Conservation (phyloP, 2,888 invertebrate species). For the Andrena dorsata region DNA sequence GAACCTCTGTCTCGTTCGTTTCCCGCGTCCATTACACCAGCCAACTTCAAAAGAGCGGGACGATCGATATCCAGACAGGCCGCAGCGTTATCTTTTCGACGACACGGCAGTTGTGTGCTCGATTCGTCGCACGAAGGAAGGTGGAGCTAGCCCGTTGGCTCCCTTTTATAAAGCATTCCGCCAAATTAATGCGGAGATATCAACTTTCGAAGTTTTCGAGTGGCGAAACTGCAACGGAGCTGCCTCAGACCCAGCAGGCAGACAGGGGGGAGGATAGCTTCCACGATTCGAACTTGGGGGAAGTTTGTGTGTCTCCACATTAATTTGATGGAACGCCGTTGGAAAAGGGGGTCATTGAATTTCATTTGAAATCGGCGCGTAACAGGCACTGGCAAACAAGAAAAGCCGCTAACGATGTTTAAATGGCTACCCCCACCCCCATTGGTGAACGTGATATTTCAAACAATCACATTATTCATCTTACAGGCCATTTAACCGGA, state of each 20-base stretch:
- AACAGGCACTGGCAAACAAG: conserved; percentile 22
- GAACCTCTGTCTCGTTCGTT: no score
- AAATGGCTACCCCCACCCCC: conserved; percentile 35
- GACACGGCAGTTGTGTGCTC: conserved; percentile 8
- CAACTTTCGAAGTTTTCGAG: conserved; percentile 42
- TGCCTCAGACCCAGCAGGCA: not conserved
- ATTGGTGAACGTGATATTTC: conserved; percentile 29
- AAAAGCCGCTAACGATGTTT: conserved; percentile 53
- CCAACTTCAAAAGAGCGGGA: not conserved
- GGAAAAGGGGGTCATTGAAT: conserved; percentile 52
- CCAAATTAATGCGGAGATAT: conserved; percentile 48
- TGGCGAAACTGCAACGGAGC: conserved; percentile 40
- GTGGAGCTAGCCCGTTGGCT: conserved; percentile 8
- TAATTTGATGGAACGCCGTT: conserved; percentile 44
- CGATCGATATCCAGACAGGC: conserved; percentile 25
- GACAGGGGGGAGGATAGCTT: not conserved
- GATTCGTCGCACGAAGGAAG: not conserved
- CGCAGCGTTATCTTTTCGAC: conserved; percentile 23
- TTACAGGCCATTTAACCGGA: conserved; percentile 50
- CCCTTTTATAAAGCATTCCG: conserved; percentile 34
- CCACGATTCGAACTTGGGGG: conserved; percentile 11
- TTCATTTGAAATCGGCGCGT: conserved; percentile 30
- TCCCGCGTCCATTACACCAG: not conserved
- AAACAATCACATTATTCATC: conserved; percentile 57
- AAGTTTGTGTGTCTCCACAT: conserved; percentile 37